Percentiles rank a stretch among this genome's conserved stretches.
phyloP scores from a whole-genome alignment of 2,797 vertebrate genomes.

The Sylvilagus floridanus region DNA sequence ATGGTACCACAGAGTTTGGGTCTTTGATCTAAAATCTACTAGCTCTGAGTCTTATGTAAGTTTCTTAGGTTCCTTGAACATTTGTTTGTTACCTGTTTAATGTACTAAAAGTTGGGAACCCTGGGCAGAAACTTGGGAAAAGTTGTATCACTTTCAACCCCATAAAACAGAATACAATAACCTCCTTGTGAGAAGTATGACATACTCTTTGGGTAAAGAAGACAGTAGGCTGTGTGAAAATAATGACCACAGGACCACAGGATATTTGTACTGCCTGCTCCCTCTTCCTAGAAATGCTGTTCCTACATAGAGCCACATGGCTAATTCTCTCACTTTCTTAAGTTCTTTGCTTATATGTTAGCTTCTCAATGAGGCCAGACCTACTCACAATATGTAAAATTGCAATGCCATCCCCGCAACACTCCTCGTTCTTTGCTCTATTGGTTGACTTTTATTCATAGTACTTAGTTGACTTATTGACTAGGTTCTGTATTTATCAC shows the following conservation, averaged over 20 bases:
- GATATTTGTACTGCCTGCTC: not conserved
- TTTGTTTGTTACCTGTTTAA: not conserved
- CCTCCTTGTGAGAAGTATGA: not conserved
- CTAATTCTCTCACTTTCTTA: not conserved
- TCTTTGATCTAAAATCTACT: conserved; percentile 32
- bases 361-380: not conserved
- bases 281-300: conserved; percentile 47
- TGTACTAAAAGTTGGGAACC: not conserved
- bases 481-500: not conserved
- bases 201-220: not conserved
- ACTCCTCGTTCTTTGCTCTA: not conserved
- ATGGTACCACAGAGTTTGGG: not conserved
- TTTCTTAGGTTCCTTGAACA: conserved; percentile 1
- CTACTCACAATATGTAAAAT: not conserved
- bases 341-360: too few species aligned
- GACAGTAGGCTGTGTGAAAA: not conserved
- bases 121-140: not conserved
- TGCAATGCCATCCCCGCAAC: not conserved
- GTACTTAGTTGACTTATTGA: not conserved
- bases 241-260: not conserved
- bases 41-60: not conserved
- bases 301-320: not conserved
- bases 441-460: conserved; percentile 10
- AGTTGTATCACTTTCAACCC: not conserved
- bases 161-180: not conserved